phyloP scores from a whole-genome alignment of 2,113 vertebrate species.

The Girardinichthys multiradiatus region DNA sequence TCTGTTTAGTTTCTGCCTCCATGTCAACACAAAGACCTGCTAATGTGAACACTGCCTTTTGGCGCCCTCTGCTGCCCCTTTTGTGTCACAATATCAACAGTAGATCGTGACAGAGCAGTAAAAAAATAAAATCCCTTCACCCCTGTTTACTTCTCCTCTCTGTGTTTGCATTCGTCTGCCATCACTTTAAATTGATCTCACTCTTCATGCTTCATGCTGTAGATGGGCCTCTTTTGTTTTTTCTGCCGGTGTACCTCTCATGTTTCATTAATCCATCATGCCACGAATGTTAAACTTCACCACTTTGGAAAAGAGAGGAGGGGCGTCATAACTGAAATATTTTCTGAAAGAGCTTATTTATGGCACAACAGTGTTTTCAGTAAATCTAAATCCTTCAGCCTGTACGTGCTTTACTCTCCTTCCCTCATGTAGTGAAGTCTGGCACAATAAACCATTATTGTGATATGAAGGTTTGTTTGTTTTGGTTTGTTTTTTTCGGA shows the following conservation, averaged over 20 bases:
- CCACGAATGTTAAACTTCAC: constrained; percentile 61
- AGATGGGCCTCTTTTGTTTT: constrained; percentile 34
- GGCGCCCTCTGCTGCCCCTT: constrained; percentile 64
- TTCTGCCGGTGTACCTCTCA: not conserved
- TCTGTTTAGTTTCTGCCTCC: constrained; percentile 36
- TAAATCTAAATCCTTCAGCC: constrained; percentile 9
- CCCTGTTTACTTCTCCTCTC: constrained; percentile 37
- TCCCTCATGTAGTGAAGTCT: constrained; percentile 67
- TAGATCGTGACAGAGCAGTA: constrained; percentile 31
- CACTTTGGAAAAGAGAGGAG: constrained; percentile 51
- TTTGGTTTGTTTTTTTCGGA: not conserved
- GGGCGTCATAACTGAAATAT: not conserved
- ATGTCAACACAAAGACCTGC: constrained; percentile 21
- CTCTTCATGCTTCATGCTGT: constrained; percentile 38
- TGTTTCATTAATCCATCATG: constrained; percentile 51
- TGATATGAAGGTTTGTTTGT: constrained; percentile 7
- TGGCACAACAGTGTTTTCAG: not conserved
- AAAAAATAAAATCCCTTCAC: not conserved
- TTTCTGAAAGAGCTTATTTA: constrained; percentile 6
- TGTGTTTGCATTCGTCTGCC: constrained; percentile 43
- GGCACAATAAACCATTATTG: constrained; percentile 29
- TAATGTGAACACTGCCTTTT: constrained; percentile 37
- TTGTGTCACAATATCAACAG: constrained; percentile 27
- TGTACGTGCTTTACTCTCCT: constrained; percentile 37
- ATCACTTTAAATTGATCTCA: constrained; percentile 16